A percentile compares a stretch with the other conserved stretches of the same genome.
Evolutionary conservation across 2,888 invertebrate species (phyloP).

Genomic region (Lasioglossum malachurum): DNA sequence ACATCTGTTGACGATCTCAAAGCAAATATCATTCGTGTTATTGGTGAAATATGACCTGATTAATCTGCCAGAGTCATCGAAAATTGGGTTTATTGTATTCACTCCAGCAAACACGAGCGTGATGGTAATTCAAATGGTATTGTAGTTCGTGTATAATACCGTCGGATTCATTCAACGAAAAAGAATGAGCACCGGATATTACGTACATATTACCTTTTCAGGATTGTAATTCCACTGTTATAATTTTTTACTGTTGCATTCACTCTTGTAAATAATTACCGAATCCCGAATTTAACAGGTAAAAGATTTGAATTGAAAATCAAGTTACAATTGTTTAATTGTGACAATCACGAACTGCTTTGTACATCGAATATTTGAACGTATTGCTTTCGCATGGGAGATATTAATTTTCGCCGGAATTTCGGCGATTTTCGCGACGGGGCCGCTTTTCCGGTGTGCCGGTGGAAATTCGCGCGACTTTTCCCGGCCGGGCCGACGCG

Average conservation of each 20-base stretch:
- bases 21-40: background rate
- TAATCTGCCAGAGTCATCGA: background rate
- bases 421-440: background rate
- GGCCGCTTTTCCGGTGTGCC: slow-evolving; percentile 7
- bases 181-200: background rate
- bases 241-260: background rate
- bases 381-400: background rate
- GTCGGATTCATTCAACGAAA: background rate
- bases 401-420: background rate
- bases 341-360: background rate
- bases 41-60: background rate
- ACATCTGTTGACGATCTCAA: background rate
- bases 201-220: background rate
- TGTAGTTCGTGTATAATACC: background rate
- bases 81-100: background rate
- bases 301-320: too few relatives aligned
- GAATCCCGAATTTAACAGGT: too few relatives aligned
- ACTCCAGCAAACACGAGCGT: background rate
- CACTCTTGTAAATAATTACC: too few relatives aligned
- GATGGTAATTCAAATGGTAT: background rate
- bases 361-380: background rate
- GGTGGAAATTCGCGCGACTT: slow-evolving; percentile 40
- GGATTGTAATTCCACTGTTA: background rate
- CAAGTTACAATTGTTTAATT: too few relatives aligned
- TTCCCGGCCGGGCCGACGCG: slow-evolving; percentile 6